A percentile compares a stretch with the other conserved stretches of the same genome.
These are phyloP conservation scores for Pteronura brasiliensis DNA, from an alignment of 2,113 vertebrate genomes.

Conservation along the genomic window DNA sequence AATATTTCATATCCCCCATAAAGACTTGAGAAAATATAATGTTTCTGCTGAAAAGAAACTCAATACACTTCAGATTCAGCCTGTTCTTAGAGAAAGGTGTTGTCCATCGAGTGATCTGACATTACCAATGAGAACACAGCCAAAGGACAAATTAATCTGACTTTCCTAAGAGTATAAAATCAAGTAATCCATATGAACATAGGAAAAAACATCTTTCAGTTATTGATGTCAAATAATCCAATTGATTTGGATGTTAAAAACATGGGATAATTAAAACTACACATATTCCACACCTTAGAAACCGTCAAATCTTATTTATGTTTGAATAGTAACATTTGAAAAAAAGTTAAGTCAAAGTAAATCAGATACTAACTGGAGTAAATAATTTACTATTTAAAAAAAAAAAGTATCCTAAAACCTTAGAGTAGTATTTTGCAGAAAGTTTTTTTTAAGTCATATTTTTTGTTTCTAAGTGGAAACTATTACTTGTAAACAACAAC, in stretches of 20 bases:
- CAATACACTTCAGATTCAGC: not conserved
- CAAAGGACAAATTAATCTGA: not conserved
- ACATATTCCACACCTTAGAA: not conserved
- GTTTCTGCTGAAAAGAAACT: not conserved
- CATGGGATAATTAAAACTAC: not conserved
- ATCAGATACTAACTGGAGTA: not conserved
- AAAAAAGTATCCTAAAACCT: not conserved
- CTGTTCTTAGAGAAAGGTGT: not conserved
- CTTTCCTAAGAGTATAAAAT: not conserved
- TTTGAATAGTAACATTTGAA: not conserved
- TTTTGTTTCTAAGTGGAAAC: not conserved
- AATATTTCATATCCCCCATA: not conserved
- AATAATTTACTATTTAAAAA: not conserved
- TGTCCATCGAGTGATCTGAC: rapidly evolving
- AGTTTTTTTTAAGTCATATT: not conserved
- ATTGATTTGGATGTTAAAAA: not conserved
- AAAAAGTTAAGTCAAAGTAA: not conserved
- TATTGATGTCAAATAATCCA: not conserved
- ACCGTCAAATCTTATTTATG: not conserved
- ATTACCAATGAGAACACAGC: not conserved
- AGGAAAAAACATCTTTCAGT: not conserved
- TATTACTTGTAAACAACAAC: not conserved
- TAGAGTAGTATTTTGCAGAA: not conserved
- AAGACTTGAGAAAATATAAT: not conserved
- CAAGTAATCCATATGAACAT: not conserved